These are phyloP conservation scores for Andrena bicolor DNA, from an alignment of 2,888 invertebrate genomes.

Conservation along the genomic window DNA sequence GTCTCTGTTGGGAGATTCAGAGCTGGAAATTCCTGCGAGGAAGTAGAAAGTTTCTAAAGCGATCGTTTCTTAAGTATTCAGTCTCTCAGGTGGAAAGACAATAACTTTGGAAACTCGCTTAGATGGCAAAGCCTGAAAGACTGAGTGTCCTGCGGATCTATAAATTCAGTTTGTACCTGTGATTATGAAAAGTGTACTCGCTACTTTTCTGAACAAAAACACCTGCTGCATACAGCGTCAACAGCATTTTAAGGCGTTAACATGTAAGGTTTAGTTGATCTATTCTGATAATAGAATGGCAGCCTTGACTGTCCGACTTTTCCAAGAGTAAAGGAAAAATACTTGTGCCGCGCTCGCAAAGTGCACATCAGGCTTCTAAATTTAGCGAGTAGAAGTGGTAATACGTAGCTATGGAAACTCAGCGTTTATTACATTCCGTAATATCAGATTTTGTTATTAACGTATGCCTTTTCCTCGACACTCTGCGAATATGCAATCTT, in stretches of 20 bases:
- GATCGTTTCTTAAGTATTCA: background rate
- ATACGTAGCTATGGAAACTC: conserved; percentile 2
- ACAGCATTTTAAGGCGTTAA: background rate
- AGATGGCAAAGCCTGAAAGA: no score
- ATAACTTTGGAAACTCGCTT: no score
- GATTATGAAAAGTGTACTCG: no score
- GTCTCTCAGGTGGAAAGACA: background rate
- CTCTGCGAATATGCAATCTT: no score
- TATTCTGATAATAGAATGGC: conserved; percentile 13
- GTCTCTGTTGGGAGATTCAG: background rate
- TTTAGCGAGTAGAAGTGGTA: conserved; percentile 33
- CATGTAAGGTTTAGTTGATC: conserved; percentile 7
- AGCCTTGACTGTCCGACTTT: conserved; percentile 17
- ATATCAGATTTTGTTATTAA: background rate
- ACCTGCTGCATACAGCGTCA: background rate
- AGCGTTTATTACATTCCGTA: conserved; percentile 27
- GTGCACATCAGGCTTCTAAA: conserved; percentile 49
- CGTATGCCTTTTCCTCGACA: no score
- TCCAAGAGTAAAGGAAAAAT: conserved; percentile 23
- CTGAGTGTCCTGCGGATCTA: no score
- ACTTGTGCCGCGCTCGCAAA: background rate
- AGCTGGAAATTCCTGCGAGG: background rate
- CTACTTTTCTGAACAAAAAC: background rate
- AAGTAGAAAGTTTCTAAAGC: background rate
- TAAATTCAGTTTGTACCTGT: no score